Evolutionary conservation across 1,140 invertebrate species (phyloP).

Genomic region (Caenorhabditis brenneri): DNA sequence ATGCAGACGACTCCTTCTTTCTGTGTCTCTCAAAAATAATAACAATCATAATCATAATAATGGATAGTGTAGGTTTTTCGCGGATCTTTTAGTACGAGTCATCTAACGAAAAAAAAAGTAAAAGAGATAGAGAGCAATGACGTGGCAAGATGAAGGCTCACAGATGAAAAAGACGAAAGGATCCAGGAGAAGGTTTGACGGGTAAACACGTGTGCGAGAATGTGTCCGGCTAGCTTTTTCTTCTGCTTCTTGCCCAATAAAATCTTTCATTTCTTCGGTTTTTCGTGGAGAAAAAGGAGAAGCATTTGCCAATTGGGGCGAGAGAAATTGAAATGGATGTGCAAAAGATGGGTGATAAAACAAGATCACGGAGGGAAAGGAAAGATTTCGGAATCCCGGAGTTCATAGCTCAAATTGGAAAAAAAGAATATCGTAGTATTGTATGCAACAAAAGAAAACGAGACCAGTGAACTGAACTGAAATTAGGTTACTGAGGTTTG

Average conservation of each 20-base stretch:
- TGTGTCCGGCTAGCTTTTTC: conserved; percentile 9
- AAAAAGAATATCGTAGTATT: neutral
- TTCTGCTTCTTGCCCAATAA: conserved; percentile 21
- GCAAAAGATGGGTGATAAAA: neutral
- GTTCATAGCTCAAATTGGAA: neutral
- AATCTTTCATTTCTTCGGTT: conserved; percentile 28
- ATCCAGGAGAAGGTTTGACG: conserved; percentile 33
- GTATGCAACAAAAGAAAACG: neutral
- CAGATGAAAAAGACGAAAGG: neutral
- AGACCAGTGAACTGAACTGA: neutral
- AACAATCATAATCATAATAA: conserved; percentile 39
- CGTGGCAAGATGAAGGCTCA: conserved; percentile 15
- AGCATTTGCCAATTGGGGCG: neutral
- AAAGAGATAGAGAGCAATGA: neutral
- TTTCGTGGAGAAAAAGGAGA: neutral
- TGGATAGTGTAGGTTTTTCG: neutral
- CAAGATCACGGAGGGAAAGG: too few species aligned
- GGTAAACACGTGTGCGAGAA: conserved; percentile 21
- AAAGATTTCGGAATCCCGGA: neutral
- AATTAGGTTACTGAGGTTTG: conserved; percentile 24
- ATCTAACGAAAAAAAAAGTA: neutral
- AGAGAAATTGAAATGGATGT: neutral
- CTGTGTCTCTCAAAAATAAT: conserved; percentile 12
- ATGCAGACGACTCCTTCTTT: neutral
- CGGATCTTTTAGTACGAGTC: neutral